Conservation (phyloP, 2,113 vertebrate species). For the Psilopogon haemacephalus region DNA sequence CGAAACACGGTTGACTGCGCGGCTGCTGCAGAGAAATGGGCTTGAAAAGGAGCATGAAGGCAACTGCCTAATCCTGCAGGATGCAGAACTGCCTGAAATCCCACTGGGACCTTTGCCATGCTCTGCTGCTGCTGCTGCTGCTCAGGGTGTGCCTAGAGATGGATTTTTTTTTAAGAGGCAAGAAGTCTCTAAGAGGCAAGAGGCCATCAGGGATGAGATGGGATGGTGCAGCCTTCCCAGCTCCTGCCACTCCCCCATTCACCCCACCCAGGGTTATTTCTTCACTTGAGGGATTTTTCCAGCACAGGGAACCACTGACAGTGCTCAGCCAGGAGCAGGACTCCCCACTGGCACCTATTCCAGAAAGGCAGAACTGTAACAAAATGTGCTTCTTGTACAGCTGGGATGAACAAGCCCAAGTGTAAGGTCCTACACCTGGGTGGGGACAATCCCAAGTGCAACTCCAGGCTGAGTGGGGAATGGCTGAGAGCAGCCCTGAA, state of each 20-base stretch:
- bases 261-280: neutral
- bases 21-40: neutral
- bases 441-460: too few species aligned
- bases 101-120: neutral
- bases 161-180: neutral
- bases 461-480: too few species aligned
- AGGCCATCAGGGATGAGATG: neutral
- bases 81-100: neutral
- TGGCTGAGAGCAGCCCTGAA: too few species aligned
- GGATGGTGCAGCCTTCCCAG: neutral
- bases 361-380: neutral
- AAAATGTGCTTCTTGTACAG: neutral
- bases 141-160: neutral
- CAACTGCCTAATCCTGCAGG: neutral
- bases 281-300: neutral
- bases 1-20: rapidly evolving
- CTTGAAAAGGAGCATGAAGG: neutral
- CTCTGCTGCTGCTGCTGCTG: neutral
- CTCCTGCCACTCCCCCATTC: neutral
- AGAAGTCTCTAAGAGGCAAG: neutral
- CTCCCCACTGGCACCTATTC: neutral
- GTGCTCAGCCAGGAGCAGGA: neutral
- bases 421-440: too few species aligned
- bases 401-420: neutral
- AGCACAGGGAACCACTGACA: neutral